These are phyloP conservation scores for Strigamia transsilvanica DNA, from an alignment of 2,888 invertebrate species.

Conservation along the genomic window DNA sequence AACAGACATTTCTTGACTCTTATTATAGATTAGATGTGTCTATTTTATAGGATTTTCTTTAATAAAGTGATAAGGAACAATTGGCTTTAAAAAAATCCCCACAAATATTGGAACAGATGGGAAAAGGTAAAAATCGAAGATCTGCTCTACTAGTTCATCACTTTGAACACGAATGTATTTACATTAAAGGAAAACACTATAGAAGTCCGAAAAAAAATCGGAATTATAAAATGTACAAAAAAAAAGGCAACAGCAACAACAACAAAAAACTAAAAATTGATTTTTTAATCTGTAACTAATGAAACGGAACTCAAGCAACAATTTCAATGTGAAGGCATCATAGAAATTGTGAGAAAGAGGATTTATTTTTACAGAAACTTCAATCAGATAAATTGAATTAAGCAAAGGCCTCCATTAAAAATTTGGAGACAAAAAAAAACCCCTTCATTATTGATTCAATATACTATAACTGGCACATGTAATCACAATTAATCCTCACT, in stretches of 20 bases:
- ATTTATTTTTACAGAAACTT: background rate
- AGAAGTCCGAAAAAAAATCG: background rate
- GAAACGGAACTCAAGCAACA: background rate
- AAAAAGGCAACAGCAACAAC: background rate
- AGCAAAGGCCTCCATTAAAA: background rate
- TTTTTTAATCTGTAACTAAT: background rate
- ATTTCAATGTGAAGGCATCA: background rate
- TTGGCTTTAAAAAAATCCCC: constrained; percentile 12
- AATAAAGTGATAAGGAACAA: background rate
- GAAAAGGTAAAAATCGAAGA: constrained; percentile 37
- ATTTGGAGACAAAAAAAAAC: background rate
- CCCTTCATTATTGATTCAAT: background rate
- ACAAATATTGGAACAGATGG: constrained; percentile 28
- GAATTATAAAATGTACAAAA: too few species aligned
- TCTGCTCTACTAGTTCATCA: background rate
- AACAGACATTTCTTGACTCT: background rate
- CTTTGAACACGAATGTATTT: background rate
- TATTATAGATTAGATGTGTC: background rate
- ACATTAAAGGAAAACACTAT: background rate
- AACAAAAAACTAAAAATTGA: background rate
- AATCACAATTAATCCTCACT: background rate
- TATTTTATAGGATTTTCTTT: background rate
- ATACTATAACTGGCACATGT: background rate
- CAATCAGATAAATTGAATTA: background rate
- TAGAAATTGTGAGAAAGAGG: background rate